Evolutionary conservation across 2,797 vertebrate genomes (phyloP), one percentile per base, ranked within the genome.

Genomic region (Gallirallus australis): DNA sequence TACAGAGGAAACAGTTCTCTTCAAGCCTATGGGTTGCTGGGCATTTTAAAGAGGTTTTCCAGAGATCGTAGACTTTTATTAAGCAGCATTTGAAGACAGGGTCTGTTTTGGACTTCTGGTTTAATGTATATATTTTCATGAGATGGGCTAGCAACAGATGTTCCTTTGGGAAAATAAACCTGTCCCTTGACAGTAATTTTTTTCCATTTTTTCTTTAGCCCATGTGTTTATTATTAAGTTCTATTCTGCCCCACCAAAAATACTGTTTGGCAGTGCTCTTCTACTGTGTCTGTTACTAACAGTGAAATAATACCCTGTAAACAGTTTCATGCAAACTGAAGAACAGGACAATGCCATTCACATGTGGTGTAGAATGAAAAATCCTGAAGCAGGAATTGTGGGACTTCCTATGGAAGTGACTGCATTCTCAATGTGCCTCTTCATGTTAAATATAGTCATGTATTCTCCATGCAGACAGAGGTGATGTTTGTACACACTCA

Each of bases 1-100:
- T 52, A 47, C 42, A 69, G 92, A 97, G 97, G 95, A 97, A 97
- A 97, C 90, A 64, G 88, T 89, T 96, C 91, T 70, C 60, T 56
- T 64, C 47, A 4, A 95, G 77, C 91, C 77, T 33, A 24, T 18
- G 56, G 50, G 64, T 88, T 93, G 88, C 76, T 95, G 65, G 61
- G 91, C 81, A 48, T 96, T 94, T 86, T 50, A 87, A 82, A 81
- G 54, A 94, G 83, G 56, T 91, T 87, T 97, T 93, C 78, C 94
- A 91, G 75, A 64, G 85, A 88, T 82, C 2, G 0, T 68, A 48
- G 86, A 47, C 86, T 91, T 95, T 88, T 96, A 94, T 69, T 78
- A 48, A 94, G 76, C 52, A n/a, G 63, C 39, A 57, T 70, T 73
- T 76, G 60, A 94, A 93, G 82, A 37, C 82, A 80, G 77, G 52